Evolutionary conservation across 92 coral and sea anemone genomes (phyloP), one percentile per base, ranked within the genome.

Genomic region (Parazoanthus atlanticus): DNA sequence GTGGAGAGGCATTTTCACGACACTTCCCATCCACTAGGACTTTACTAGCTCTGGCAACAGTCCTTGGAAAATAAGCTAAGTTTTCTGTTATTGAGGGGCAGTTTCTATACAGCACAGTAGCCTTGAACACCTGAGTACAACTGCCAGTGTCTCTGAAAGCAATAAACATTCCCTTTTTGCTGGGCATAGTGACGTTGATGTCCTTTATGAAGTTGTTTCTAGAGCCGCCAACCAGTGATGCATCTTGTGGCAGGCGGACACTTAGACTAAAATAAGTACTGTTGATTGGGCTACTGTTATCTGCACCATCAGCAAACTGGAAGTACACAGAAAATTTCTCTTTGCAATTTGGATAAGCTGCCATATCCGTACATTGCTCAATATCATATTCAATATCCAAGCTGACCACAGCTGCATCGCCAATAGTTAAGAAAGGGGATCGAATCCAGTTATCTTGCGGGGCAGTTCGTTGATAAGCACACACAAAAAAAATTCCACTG

Each of bases 401-500:
- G 73, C 52, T 61, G 5, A 81, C 72, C 8, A 61, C 72, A 13
- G 34, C 74, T 17, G 85, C 85, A 61, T 81, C 85, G 0, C 8
- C 29, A 31, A 81, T 61, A 0, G 30, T 38, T 12, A 56, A 81
- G 73, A 56, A 31, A 5, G 85, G 85, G 46, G 85, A 81, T 25
- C 73, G 41, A 17, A 81, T 10, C 85, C 85, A 81, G 73, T 81
- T 81, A 32, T 81, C 73, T 65, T 81, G 85, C 19, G 85, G 30
- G 0, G 6, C 21, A 11, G 47, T 21, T 81, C 31, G 28, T 21
- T 10, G 30, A 61, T 3, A 61, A 32, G 47, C 29, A 38, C 85
- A 81, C 30, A 33, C 73, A 56, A 21, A 8, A 38, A 81, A 81
- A 81, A 54, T 81, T 2, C 13, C 66, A 15, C 2, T 12, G 0